These are phyloP conservation scores for Brienomyrus brachyistius DNA, from an alignment of 2,113 vertebrate genomes.

Conservation along the genomic window DNA sequence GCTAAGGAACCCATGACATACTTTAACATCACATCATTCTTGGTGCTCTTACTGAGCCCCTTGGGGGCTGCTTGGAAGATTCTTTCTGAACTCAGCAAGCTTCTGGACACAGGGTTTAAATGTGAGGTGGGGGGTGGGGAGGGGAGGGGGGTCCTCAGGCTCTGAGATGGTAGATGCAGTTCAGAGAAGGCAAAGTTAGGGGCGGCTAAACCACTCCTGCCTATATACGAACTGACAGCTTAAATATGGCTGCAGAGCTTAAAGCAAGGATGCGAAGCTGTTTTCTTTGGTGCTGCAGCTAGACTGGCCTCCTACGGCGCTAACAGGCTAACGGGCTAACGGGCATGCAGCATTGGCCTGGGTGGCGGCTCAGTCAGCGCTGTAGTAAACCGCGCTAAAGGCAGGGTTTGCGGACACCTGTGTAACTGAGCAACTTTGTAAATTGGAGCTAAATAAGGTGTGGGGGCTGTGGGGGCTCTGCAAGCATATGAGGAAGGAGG, in stretches of 20 bases:
- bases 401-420: not conserved
- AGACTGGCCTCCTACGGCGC: not conserved
- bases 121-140: not conserved
- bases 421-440: slow-evolving; percentile 10
- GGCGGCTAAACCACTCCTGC: not conserved
- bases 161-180: not conserved
- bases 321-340: not conserved
- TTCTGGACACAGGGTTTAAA: not conserved
- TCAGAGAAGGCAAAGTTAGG: not conserved
- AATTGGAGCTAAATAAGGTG: slow-evolving; percentile 15
- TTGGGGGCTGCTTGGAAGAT: not conserved
- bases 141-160: not conserved
- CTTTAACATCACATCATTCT: not conserved
- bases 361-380: not conserved
- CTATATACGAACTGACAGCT: not conserved
- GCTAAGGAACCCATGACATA: not conserved
- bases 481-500: not conserved
- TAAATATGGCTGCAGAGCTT: not conserved
- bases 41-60: not conserved
- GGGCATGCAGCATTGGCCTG: not conserved
- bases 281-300: not conserved
- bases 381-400: not conserved
- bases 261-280: not conserved
- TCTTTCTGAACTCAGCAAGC: not conserved
- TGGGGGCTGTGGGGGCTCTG: not conserved